Percentiles rank a stretch among this genome's conserved stretches.
Evolutionary conservation across 2,797 vertebrate genomes (phyloP).

Genomic region (Acrocephalus scirpaceus): DNA sequence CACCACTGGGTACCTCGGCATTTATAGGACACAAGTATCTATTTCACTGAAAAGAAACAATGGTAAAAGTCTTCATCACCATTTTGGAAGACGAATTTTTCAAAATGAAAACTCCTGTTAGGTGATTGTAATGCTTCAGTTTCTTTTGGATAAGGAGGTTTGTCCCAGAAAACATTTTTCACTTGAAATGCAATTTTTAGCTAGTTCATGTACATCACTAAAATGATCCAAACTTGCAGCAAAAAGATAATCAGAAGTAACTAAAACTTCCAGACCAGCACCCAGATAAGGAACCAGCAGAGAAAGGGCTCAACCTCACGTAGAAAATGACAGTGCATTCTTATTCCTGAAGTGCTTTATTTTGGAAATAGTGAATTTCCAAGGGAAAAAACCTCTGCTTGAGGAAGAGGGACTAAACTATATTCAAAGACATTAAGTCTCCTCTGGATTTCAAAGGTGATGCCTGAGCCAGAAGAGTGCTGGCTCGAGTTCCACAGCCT

Average conservation of each 20-base stretch:
- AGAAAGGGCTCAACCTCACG: background rate
- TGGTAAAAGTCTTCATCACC: background rate
- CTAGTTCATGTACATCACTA: background rate
- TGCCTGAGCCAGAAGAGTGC: background rate
- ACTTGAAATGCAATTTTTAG: background rate
- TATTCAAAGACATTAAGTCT: background rate
- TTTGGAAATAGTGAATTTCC: background rate
- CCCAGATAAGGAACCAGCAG: background rate
- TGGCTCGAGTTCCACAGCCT: background rate
- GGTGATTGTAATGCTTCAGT: background rate
- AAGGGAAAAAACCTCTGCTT: no score
- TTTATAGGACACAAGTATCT: background rate
- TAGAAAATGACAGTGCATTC: background rate
- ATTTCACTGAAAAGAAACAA: background rate
- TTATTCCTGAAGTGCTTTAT: background rate
- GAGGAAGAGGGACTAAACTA: background rate
- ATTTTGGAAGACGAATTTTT: background rate
- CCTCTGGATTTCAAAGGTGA: background rate
- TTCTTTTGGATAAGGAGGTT: background rate
- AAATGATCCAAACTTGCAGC: background rate
- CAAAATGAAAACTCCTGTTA: background rate
- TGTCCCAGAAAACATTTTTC: background rate
- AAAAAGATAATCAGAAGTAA: background rate
- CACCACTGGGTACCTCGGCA: background rate
- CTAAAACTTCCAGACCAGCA: background rate